A percentile compares a stretch with the other conserved stretches of the same genome.
phyloP scores from a whole-genome alignment of 2,113 vertebrate genomes.

The Phrynocephalus versicolor region DNA sequence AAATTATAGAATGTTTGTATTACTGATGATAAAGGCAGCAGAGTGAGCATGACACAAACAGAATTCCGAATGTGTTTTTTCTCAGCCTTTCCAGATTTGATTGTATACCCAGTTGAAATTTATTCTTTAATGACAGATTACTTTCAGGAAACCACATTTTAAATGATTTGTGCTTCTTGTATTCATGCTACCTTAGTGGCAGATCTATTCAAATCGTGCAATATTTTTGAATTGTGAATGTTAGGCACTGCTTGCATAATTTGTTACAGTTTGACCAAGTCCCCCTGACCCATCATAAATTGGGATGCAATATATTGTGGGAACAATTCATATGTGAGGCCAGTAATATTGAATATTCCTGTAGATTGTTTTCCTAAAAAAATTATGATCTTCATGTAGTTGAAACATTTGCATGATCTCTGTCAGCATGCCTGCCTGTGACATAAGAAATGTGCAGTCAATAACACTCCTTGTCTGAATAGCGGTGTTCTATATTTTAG shows the following conservation, averaged over 20 bases:
- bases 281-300: no score
- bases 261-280: no score
- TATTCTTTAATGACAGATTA: neutral
- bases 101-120: neutral
- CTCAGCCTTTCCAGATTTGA: neutral
- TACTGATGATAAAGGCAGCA: no score
- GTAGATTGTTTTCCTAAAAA: no score
- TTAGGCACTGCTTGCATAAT: constrained; percentile 7
- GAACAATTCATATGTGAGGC: no score
- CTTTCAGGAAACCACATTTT: constrained; percentile 1
- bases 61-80: no score
- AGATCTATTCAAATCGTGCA: neutral
- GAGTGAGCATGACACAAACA: no score
- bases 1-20: no score
- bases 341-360: no score
- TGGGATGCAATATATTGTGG: no score
- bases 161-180: neutral
- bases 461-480: neutral
- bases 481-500: neutral
- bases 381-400: neutral
- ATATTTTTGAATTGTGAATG: neutral
- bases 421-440: neutral
- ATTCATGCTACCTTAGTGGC: no score
- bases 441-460: neutral
- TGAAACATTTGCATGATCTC: neutral